Conservation (phyloP, 2,797 vertebrate species). For the Notolepis coatsorum region DNA sequence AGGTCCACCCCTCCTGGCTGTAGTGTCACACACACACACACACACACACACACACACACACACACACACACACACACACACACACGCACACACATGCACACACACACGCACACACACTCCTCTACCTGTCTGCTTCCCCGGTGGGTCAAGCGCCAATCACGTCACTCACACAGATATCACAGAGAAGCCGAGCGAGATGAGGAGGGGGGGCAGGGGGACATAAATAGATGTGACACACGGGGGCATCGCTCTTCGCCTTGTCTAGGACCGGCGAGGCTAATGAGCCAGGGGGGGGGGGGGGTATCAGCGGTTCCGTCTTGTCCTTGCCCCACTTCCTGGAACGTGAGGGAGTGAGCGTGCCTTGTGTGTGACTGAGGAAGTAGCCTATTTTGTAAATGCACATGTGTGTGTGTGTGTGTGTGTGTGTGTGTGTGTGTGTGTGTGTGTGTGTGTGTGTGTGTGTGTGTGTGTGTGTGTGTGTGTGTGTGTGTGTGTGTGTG, state of each 20-base stretch:
- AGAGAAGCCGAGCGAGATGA: conserved; percentile 40
- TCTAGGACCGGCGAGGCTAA: conserved; percentile 72
- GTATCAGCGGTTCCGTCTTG: conserved; percentile 50
- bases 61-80: not conserved
- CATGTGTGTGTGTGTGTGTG: conserved; percentile 2
- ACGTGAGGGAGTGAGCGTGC: conserved; percentile 10
- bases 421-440: conserved; percentile 7
- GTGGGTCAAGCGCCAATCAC: conserved; percentile 51
- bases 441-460: conserved; percentile 2
- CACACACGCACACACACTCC: conserved; percentile 14
- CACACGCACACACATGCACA: not conserved
- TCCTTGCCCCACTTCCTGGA: conserved; percentile 74
- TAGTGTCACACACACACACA: conserved; percentile 6
- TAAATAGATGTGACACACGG: conserved; percentile 75
- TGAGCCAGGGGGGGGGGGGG: conserved; percentile 61
- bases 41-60: not conserved
- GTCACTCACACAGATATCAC: conserved; percentile 44
- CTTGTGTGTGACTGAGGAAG: conserved; percentile 16
- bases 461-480: not conserved
- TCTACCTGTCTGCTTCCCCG: conserved; percentile 53
- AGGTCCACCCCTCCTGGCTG: conserved; percentile 45
- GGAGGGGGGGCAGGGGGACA: conserved; percentile 46
- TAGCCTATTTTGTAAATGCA: too few relatives aligned
- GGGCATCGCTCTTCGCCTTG: conserved; percentile 48
- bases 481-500: not conserved